Percentiles rank a stretch among this genome's conserved stretches.
These are phyloP conservation scores for Amblyjoppa fuscipennis DNA, from an alignment of 2,888 invertebrate genomes.

Conservation along the genomic window DNA sequence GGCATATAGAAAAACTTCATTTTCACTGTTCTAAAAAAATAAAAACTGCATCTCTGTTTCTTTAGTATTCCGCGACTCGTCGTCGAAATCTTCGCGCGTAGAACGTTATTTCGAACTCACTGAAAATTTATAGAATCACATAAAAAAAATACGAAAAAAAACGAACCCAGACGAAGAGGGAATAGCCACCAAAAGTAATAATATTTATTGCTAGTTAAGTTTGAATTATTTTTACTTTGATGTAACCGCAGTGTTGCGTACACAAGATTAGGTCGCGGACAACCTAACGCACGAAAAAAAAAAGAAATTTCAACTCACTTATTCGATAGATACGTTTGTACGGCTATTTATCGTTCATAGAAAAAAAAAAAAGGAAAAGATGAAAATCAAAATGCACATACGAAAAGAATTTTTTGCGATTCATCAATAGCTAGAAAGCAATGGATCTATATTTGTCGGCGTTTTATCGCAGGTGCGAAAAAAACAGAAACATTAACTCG, in stretches of 20 bases:
- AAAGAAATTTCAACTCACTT: slow-evolving; percentile 24
- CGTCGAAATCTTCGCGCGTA: slow-evolving; percentile 37
- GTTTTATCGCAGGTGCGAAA: slow-evolving; percentile 40
- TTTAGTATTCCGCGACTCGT: slow-evolving; percentile 29
- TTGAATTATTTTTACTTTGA: slow-evolving; percentile 72
- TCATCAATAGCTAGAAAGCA: slow-evolving; percentile 43
- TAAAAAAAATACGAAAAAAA: slow-evolving; percentile 18
- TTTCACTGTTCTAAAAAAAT: slow-evolving; percentile 19
- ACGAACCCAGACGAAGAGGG: slow-evolving; percentile 25
- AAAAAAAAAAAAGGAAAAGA: slow-evolving; percentile 7
- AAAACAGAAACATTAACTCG: slow-evolving; percentile 5
- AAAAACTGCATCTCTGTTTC: slow-evolving; percentile 27
- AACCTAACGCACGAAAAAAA: slow-evolving; percentile 34
- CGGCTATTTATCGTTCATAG: slow-evolving; percentile 48
- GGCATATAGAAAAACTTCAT: slow-evolving; percentile 27
- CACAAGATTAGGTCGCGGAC: slow-evolving; percentile 61
- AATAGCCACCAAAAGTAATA: slow-evolving; percentile 73
- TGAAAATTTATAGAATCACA: slow-evolving; percentile 1
- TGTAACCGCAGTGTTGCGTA: slow-evolving; percentile 64
- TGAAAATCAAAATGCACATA: slow-evolving; percentile 55
- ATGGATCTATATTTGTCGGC: slow-evolving; percentile 41
- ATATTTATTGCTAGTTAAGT: slow-evolving; percentile 77
- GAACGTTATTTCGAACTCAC: slow-evolving; percentile 13
- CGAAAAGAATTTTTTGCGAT: slow-evolving; percentile 22
- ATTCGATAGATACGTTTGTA: slow-evolving; percentile 50